Conservation (phyloP, 2,888 invertebrate species). For the Ormyrus labotus region DNA sequence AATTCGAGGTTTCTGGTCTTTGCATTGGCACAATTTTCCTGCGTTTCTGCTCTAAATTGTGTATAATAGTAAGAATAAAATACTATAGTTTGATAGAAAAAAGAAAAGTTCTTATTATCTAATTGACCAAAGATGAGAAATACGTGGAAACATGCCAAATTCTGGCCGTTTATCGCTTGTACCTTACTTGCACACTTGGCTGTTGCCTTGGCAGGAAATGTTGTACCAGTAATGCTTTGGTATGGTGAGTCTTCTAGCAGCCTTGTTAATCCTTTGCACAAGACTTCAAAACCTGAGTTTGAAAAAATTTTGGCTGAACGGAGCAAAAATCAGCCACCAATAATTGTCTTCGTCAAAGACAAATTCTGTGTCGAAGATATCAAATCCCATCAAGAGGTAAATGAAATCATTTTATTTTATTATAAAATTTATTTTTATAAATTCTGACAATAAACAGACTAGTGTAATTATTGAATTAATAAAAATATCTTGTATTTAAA, state of each 20-base stretch:
- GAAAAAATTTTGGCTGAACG: slow-evolving; percentile 72
- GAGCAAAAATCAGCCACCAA: slow-evolving; percentile 72
- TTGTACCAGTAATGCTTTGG: slow-evolving; percentile 81
- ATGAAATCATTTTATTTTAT: not conserved
- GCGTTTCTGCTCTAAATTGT: not conserved
- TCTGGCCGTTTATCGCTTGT: slow-evolving; percentile 3
- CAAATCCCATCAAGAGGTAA: slow-evolving; percentile 75
- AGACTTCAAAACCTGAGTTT: slow-evolving; percentile 73
- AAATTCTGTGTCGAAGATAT: slow-evolving; percentile 81
- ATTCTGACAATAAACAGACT: not conserved
- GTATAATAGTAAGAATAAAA: not conserved
- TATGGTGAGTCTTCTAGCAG: slow-evolving; percentile 69
- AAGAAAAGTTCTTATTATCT: not conserved
- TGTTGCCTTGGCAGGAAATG: slow-evolving; percentile 69
- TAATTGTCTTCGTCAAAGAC: slow-evolving; percentile 78
- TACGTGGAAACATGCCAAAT: not conserved
- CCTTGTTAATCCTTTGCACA: slow-evolving; percentile 68
- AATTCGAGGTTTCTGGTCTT: not conserved
- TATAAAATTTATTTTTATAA: not conserved
- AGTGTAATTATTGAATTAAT: not conserved
- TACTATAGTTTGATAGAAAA: not conserved
- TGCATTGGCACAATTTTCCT: not conserved
- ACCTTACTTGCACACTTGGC: slow-evolving; percentile 21
- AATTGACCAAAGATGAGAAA: not conserved
- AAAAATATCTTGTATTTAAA: not conserved